A percentile compares a stretch with the other conserved stretches of the same genome.
Conservation (phyloP, 1,140 invertebrate species). For the Pinna nobilis region DNA sequence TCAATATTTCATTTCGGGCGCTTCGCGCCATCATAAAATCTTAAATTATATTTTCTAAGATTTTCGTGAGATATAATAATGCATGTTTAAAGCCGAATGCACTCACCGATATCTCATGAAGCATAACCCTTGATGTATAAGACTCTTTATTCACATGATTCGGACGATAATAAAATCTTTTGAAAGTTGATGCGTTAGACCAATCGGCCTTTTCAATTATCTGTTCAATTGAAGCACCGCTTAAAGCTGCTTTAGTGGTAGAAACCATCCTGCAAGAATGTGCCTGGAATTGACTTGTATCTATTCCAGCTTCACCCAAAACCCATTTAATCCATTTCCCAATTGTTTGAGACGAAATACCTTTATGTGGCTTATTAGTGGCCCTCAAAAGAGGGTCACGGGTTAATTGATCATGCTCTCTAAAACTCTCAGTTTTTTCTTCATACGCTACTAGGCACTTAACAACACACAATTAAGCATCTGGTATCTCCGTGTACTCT, state of each 20-base stretch:
- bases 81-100: slow-evolving; percentile 24
- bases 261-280: slow-evolving; percentile 18
- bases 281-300: slow-evolving; percentile 16
- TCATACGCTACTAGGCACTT: slow-evolving; percentile 7
- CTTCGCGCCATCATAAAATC: slow-evolving; percentile 7
- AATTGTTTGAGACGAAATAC: slow-evolving; percentile 19
- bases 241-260: slow-evolving; percentile 1
- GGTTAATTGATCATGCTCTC: not conserved
- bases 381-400: slow-evolving; percentile 2
- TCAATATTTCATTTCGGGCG: slow-evolving; percentile 18
- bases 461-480: slow-evolving; percentile 17
- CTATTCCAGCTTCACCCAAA: slow-evolving; percentile 15
- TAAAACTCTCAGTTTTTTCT: not conserved
- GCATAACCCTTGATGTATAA: slow-evolving; percentile 4
- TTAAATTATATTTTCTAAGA: slow-evolving; percentile 9
- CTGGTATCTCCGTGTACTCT: not conserved
- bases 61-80: slow-evolving; percentile 21
- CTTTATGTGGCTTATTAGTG: slow-evolving; percentile 3
- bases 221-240: slow-evolving; percentile 7
- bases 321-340: slow-evolving; percentile 14
- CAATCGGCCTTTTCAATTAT: slow-evolving; percentile 24
- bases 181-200: slow-evolving; percentile 8
- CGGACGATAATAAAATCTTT: slow-evolving; percentile 19
- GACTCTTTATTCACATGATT: not conserved
- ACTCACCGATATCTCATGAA: not conserved